A percentile compares a stretch with the other conserved stretches of the same genome.
These are phyloP conservation scores for Temnothorax unifasciatus DNA, from an alignment of 2,888 invertebrate genomes.

Conservation along the genomic window DNA sequence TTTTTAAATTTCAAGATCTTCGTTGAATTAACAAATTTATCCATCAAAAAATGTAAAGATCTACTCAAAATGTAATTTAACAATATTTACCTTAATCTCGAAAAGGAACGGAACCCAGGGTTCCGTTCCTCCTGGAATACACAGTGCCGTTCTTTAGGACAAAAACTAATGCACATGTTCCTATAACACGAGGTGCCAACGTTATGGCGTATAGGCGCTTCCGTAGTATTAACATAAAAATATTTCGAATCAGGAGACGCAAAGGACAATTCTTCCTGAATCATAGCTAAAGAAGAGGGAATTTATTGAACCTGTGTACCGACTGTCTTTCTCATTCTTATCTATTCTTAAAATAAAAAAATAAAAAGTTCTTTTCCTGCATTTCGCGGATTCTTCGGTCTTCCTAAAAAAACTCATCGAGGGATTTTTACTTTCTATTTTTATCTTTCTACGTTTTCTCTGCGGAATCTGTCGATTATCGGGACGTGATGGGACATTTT, in stretches of 20 bases:
- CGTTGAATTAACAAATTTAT: no score
- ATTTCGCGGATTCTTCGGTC: neutral
- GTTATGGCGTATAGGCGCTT: no score
- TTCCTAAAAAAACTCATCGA: neutral
- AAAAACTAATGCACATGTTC: no score
- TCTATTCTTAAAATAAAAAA: neutral
- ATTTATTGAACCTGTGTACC: neutral
- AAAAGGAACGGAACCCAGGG: no score
- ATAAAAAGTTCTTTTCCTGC: neutral
- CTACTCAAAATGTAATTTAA: no score
- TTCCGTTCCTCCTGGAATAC: no score
- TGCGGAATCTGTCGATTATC: neutral
- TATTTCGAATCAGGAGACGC: neutral
- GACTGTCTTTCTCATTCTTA: neutral
- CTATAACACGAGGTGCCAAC: no score
- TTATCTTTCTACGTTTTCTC: neutral
- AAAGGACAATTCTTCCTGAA: neutral
- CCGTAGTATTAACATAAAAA: neutral
- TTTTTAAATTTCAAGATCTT: no score
- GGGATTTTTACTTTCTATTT: neutral
- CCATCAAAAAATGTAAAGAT: no score
- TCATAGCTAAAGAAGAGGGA: neutral
- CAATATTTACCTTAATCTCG: no score
- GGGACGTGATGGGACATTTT: neutral
- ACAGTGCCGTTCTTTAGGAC: no score